These are phyloP conservation scores for Meda fulgida DNA, from an alignment of 2,797 vertebrate species.

Conservation along the genomic window DNA sequence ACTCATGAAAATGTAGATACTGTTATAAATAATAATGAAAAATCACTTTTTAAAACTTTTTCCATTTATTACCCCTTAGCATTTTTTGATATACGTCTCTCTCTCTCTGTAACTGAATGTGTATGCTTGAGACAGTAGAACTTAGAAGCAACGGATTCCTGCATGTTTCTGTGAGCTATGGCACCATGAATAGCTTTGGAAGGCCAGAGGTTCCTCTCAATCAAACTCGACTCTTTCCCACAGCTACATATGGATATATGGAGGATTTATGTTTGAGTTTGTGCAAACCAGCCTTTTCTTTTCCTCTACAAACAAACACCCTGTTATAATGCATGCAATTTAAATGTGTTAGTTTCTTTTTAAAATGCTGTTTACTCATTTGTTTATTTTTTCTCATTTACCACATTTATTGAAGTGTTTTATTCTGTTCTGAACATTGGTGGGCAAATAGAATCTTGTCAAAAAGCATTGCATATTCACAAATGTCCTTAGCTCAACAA, in stretches of 20 bases:
- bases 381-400: no score
- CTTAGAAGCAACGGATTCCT: conserved; percentile 20
- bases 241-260: neutral
- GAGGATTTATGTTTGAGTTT: conserved; percentile 29
- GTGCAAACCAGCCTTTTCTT: neutral
- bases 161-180: conserved; percentile 35
- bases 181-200: conserved; percentile 50
- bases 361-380: neutral
- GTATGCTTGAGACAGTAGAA: neutral
- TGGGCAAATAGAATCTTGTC: neutral
- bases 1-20: neutral
- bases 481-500: neutral
- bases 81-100: neutral
- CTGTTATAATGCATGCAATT: neutral
- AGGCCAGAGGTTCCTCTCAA: conserved; percentile 53
- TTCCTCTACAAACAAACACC: neutral
- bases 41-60: neutral
- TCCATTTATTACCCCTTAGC: neutral
- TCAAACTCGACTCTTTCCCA: conserved; percentile 20
- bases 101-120: neutral
- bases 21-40: neutral
- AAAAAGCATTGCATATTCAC: neutral
- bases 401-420: no score
- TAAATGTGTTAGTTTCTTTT: neutral
- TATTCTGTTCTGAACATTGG: neutral